Conservation (phyloP, 2,113 vertebrate genomes). For the Mormoops blainvillei region DNA sequence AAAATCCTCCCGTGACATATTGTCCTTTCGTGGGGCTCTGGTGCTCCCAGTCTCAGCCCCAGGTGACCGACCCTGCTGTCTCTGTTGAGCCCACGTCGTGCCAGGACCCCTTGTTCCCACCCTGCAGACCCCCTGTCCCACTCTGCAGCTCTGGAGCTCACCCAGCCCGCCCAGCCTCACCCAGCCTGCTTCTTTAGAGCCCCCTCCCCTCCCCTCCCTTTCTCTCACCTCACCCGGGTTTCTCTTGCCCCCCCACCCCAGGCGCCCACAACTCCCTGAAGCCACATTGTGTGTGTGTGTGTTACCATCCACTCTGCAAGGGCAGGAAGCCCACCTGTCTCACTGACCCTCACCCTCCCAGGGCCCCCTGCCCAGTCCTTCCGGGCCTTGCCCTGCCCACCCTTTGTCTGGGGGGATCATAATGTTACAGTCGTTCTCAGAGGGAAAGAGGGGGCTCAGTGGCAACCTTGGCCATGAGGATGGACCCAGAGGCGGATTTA, state of each 20-base stretch:
- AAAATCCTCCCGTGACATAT: background rate
- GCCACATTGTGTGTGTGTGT: background rate
- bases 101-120: background rate
- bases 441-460: accelerated
- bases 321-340: background rate
- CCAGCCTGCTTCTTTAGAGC: background rate
- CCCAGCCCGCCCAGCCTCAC: accelerated
- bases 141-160: background rate
- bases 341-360: background rate
- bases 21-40: background rate
- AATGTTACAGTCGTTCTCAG: background rate
- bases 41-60: accelerated
- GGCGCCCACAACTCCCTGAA: background rate
- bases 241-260: no score
- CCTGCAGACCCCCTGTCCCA: background rate
- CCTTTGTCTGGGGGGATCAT: background rate
- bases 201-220: background rate
- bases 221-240: background rate
- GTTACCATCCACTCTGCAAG: no score
- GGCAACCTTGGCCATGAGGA: background rate
- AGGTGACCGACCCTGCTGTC: background rate
- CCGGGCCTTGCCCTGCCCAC: background rate
- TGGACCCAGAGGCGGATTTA: no score
- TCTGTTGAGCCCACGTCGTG: background rate
- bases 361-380: background rate